phyloP scores from a whole-genome alignment of 2,113 vertebrate genomes.

The Coptodon rendalli region DNA sequence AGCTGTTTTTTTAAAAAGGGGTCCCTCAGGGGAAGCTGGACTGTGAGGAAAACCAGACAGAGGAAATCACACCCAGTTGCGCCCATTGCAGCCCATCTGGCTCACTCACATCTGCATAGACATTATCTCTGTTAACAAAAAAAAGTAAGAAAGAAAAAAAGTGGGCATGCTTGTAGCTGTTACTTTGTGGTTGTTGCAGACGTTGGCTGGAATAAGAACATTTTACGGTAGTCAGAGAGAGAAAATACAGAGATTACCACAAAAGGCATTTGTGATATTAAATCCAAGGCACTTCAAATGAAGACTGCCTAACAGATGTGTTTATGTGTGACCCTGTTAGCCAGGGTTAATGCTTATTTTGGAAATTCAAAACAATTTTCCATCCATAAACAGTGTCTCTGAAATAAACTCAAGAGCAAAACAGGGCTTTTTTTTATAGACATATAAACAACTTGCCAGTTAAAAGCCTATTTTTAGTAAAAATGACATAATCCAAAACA shows the following conservation, averaged over 20 bases:
- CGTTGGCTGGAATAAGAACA: not conserved
- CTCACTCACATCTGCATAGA: constrained; percentile 23
- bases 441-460: not conserved
- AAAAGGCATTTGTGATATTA: not conserved
- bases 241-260: constrained; percentile 1
- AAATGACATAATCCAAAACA: not conserved
- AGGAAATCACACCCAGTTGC: constrained; percentile 69
- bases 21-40: constrained; percentile 69
- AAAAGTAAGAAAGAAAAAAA: not conserved
- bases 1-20: constrained; percentile 59
- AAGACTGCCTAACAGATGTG: not conserved
- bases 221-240: constrained; percentile 12
- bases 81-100: constrained; percentile 43
- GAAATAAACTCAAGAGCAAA: not conserved
- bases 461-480: not conserved
- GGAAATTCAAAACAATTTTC: constrained; percentile 8
- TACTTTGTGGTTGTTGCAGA: constrained; percentile 27
- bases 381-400: not conserved
- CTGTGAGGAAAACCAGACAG: constrained; percentile 72
- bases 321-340: not conserved
- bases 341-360: not conserved
- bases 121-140: constrained; percentile 34
- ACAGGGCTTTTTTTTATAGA: not conserved
- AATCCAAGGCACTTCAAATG: not conserved
- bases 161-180: constrained; percentile 21